A percentile compares a stretch with the other conserved stretches of the same genome.
Evolutionary conservation across 92 coral and sea anemone genomes (phyloP).

Genomic region (Palythoa grandiflora): DNA sequence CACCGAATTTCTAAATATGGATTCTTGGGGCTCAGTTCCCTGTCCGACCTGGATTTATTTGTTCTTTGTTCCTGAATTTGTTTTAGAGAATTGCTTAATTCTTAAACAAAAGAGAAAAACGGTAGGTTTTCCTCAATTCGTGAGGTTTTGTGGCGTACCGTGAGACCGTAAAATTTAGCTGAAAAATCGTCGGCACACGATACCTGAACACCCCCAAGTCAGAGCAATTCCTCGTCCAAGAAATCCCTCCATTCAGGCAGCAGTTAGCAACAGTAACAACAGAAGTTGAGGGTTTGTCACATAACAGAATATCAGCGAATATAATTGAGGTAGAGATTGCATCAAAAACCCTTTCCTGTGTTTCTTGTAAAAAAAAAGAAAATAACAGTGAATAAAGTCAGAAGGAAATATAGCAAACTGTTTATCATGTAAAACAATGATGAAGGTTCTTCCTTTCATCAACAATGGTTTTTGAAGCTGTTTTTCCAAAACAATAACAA

Average conservation of each 20-base stretch:
- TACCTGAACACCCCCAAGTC: background rate
- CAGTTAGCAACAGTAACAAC: conserved; percentile 48
- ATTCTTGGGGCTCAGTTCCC: background rate
- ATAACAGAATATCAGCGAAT: conserved; percentile 52
- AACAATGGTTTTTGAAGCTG: conserved; percentile 7
- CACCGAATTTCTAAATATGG: too few relatives aligned
- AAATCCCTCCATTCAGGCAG: conserved; percentile 59
- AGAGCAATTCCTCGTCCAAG: conserved; percentile 51
- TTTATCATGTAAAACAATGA: background rate
- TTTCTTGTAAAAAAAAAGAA: conserved; percentile 49
- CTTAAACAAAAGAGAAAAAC: too few relatives aligned
- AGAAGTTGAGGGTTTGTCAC: conserved; percentile 54
- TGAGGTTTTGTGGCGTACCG: too few relatives aligned
- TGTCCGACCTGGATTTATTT: background rate
- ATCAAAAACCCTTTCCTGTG: conserved; percentile 62
- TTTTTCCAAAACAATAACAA: conserved; percentile 4
- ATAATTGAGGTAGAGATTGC: conserved; percentile 56
- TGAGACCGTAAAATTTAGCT: too few relatives aligned
- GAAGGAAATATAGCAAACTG: conserved; percentile 27
- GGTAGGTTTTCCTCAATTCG: too few relatives aligned
- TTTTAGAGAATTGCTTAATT: background rate
- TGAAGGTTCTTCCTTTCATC: conserved; percentile 5
- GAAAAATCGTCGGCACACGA: too few relatives aligned
- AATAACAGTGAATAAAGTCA: conserved; percentile 59
- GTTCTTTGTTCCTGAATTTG: background rate